These are phyloP conservation scores for Aphrophora alni DNA, from an alignment of 2,888 invertebrate species.

Conservation along the genomic window DNA sequence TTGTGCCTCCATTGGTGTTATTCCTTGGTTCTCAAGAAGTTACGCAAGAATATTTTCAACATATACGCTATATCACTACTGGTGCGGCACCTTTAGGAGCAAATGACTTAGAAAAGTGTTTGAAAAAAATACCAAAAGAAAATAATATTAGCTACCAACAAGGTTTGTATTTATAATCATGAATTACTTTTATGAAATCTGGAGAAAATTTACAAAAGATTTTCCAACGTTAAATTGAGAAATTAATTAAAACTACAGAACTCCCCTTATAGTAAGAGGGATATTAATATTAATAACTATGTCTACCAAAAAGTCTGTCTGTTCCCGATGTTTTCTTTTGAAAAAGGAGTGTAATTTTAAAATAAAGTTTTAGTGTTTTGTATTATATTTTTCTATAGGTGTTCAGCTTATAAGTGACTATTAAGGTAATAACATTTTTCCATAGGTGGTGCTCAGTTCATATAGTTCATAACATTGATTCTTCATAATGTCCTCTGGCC, in stretches of 20 bases:
- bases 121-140: not conserved
- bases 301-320: no score
- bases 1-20: constrained; percentile 78
- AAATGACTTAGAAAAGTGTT: constrained; percentile 16
- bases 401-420: no score
- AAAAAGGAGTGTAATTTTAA: no score
- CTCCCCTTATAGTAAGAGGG: no score
- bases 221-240: no score
- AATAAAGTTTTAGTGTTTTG: no score
- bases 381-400: no score
- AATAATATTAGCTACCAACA: not conserved
- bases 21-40: constrained; percentile 79
- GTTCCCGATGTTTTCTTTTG: no score
- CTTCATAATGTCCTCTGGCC: not conserved
- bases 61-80: constrained; percentile 68
- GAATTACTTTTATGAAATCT: not conserved
- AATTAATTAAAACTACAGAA: no score
- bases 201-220: not conserved
- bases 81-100: constrained; percentile 71
- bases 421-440: no score
- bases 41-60: constrained; percentile 56
- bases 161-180: not conserved
- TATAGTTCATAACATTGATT: not conserved
- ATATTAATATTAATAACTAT: no score
- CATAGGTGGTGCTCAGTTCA: no score